Conservation (phyloP, 1,140 invertebrate species). For the Diabrotica virgifera region DNA sequence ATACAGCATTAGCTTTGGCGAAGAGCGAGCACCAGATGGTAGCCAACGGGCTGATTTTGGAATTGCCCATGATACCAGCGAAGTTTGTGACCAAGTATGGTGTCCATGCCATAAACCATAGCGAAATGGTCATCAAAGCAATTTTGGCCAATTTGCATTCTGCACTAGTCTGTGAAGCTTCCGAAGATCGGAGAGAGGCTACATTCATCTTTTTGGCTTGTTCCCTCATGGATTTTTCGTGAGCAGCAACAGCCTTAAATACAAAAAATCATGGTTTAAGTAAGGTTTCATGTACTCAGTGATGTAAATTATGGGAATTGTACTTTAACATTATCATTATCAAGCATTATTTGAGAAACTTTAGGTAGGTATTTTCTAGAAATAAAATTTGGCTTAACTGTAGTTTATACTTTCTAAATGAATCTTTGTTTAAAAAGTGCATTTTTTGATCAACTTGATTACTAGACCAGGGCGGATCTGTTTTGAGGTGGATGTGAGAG, state of each 20-base stretch:
- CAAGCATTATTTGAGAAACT: no score
- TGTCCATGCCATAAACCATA: constrained; percentile 85
- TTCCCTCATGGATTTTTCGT: constrained; percentile 78
- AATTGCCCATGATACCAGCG: constrained; percentile 66
- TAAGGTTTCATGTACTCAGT: no score
- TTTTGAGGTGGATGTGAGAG: no score
- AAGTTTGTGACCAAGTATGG: constrained; percentile 80
- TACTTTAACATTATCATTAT: no score
- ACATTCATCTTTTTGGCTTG: constrained; percentile 87
- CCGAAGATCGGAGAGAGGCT: constrained; percentile 67
- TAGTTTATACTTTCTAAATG: no score
- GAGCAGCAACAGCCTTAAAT: constrained; percentile 66
- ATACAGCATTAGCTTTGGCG: constrained; percentile 74
- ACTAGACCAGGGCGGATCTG: no score
- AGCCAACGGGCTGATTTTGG: constrained; percentile 66
- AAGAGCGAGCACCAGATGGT: constrained; percentile 79
- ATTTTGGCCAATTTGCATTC: constrained; percentile 78
- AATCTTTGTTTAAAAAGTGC: no score
- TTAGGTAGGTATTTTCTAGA: no score
- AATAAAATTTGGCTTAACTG: no score
- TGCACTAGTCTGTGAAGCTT: constrained; percentile 63
- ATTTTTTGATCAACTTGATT: no score
- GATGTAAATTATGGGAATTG: no score
- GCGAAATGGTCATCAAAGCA: constrained; percentile 74
- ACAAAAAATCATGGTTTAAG: background rate